Conservation (phyloP, 2,797 vertebrate genomes). For the Discoglossus pictus region DNA sequence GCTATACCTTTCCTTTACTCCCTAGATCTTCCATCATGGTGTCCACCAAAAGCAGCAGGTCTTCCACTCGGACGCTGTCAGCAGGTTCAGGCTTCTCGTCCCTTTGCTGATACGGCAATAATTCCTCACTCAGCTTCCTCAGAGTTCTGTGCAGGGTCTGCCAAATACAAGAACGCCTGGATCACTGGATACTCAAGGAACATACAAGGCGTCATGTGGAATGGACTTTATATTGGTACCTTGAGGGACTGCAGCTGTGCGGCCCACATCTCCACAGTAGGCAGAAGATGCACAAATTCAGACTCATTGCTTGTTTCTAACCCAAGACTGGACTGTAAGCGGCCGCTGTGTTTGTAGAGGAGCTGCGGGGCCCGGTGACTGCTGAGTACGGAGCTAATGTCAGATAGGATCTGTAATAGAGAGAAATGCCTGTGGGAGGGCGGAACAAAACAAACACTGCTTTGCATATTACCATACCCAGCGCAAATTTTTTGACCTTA, state of each 20-base stretch:
- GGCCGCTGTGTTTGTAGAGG: constrained; percentile 66
- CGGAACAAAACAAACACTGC: too few relatives aligned
- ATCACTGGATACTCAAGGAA: not conserved
- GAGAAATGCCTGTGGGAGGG: constrained; percentile 12
- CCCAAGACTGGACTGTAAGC: constrained; percentile 37
- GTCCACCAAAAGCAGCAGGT: constrained; percentile 80
- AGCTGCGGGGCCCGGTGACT: constrained; percentile 67
- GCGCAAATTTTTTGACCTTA: too few relatives aligned
- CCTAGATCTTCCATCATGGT: constrained; percentile 77
- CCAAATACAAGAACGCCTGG: constrained; percentile 12
- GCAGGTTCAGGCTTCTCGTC: constrained; percentile 42
- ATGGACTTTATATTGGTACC: constrained; percentile 62
- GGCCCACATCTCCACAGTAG: constrained; percentile 79
- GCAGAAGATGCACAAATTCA: constrained; percentile 73
- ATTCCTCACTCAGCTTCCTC: constrained; percentile 64
- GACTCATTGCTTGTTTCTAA: constrained; percentile 49
- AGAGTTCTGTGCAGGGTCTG: constrained; percentile 79
- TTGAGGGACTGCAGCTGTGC: constrained; percentile 76
- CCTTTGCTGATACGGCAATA: constrained; percentile 73
- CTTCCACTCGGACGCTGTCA: constrained; percentile 73
- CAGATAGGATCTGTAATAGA: constrained; percentile 72
- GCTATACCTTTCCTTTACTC: too few relatives aligned
- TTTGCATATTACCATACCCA: too few relatives aligned
- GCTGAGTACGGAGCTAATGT: constrained; percentile 69
- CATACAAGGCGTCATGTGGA: not conserved